Evolutionary conservation across 2,797 vertebrate species (phyloP).

Genomic region (Mormyrops attenuatus): DNA sequence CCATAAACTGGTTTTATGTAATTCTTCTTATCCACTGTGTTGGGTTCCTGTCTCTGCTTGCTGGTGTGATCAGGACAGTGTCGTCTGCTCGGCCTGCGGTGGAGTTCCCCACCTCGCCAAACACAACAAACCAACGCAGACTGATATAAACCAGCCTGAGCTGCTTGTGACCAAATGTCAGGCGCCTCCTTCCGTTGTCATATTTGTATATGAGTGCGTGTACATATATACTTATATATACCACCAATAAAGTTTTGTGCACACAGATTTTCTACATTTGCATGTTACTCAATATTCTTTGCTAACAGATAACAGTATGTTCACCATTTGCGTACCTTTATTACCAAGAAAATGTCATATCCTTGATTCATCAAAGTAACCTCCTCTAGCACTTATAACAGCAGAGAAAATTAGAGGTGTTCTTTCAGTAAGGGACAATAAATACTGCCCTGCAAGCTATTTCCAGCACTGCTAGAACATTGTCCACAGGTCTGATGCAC

Average conservation of each 20-base stretch:
- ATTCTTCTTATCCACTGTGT: not conserved
- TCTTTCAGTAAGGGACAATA: not conserved
- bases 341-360: not conserved
- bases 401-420: not conserved
- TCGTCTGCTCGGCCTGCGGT: not conserved
- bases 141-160: not conserved
- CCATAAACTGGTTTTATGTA: not conserved
- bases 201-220: not conserved
- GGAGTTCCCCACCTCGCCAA: not conserved
- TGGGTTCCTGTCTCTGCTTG: not conserved
- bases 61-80: not conserved
- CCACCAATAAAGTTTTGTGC: not conserved
- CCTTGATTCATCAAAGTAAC: not conserved
- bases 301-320: not conserved
- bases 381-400: not conserved
- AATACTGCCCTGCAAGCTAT: not conserved
- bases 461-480: not conserved
- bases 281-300: not conserved
- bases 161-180: not conserved
- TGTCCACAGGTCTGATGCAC: not conserved
- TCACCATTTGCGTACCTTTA: not conserved
- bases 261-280: not conserved
- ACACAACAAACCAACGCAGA: not conserved
- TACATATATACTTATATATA: not conserved
- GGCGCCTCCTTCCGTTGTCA: not conserved